Base-by-base conservation (phyloP, 1,140 invertebrate genomes). In the Lycorma delicatula region DNA sequence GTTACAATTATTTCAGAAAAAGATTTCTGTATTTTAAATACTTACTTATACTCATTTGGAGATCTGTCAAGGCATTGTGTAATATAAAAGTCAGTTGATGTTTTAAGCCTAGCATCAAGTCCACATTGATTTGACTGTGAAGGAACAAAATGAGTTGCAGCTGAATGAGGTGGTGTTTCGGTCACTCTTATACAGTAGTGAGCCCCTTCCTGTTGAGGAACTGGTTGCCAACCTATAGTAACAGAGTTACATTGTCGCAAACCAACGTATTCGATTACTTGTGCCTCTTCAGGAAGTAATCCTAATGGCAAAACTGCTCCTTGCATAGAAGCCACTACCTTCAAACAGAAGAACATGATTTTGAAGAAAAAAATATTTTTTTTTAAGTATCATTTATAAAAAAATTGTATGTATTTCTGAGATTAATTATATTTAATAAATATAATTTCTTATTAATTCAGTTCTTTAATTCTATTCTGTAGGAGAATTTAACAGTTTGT, bases 171-270 rank as follows among this genome's bases (percentile, higher is more conserved):
- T 9, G 31, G 31, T 9, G 31, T 34, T 16, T 31, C 26, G 1
- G 58, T 51, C 12, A 56, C 61, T 13, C 29, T 49, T 18, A 63
- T 52, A 46, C 58, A 63, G 49, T 63, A 57, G 25, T 28, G 47
- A 22, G 53, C 29, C 18, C 1, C 11, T 26, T 26, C 26, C 27
- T 18, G 5, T 12, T 47, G n/a, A 16, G 3, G 41, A 16, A 60
- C 36, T 0, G 72, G 68, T 27, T 71, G 54, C 75, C 75, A 77
- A 34, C 71, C 69, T 1, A 77, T 60, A 1, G 70, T 75, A 1
- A 76, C 71, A 3, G 71, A 68, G 34, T 74, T 60, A 55, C 75
- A 77, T 9, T 60, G 67, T 44, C 68, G 62, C 31, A 72, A 27
- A 13, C 67, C 63, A 9, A 59, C 56, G 50, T 70, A 72, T 60